These are phyloP conservation scores for Perca flavescens DNA, from an alignment of 2,113 vertebrate species.

Conservation along the genomic window DNA sequence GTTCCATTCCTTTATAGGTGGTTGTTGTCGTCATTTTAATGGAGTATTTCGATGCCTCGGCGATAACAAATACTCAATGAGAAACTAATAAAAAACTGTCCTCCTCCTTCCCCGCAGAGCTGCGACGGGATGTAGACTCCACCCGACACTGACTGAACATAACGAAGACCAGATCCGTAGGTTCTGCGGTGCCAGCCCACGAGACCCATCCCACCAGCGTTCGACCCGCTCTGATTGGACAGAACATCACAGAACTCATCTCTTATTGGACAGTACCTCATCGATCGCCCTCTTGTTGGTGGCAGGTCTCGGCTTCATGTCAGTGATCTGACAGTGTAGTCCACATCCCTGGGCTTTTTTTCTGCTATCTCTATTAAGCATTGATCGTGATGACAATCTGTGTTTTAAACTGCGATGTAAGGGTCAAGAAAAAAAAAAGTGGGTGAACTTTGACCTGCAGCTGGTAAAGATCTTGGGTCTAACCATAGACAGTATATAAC, in stretches of 20 bases:
- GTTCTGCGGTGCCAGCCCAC: constrained; percentile 78
- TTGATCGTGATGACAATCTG: constrained; percentile 6
- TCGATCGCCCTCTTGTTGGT: constrained; percentile 63
- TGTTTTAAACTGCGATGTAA: not conserved
- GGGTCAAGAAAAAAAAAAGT: not conserved
- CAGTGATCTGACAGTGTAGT: constrained; percentile 24
- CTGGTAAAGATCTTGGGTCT: not conserved
- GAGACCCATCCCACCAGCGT: constrained; percentile 67
- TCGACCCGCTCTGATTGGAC: constrained; percentile 76
- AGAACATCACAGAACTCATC: not conserved
- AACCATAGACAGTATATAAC: too few species aligned
- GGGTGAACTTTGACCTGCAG: not conserved
- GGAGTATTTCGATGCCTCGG: constrained; percentile 40
- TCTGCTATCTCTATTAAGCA: not conserved
- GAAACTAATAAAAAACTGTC: constrained; percentile 51
- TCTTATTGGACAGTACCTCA: constrained; percentile 67
- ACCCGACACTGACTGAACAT: constrained; percentile 79
- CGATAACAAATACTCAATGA: constrained; percentile 26
- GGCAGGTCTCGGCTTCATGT: constrained; percentile 53
- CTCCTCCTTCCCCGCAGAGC: constrained; percentile 61
- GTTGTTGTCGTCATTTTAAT: constrained; percentile 95
- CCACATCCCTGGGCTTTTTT: constrained; percentile 25
- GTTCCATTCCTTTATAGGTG: constrained; percentile 93
- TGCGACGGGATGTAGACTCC: constrained; percentile 78
- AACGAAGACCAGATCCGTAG: constrained; percentile 54